Evolutionary conservation across 1,140 invertebrate genomes (phyloP).

Genomic region (Schlechtendalia chinensis): DNA sequence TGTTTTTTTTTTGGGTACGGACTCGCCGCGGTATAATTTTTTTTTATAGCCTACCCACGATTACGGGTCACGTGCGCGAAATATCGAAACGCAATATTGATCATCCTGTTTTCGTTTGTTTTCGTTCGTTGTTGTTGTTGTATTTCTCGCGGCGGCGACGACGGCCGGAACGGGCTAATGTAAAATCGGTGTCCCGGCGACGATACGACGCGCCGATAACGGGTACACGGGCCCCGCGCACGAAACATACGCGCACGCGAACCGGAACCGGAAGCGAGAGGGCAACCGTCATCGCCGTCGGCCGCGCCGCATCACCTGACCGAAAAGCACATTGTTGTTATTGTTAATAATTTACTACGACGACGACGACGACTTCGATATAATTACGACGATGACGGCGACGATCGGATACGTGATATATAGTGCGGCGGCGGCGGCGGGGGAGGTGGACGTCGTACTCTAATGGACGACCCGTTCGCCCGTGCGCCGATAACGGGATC

Average conservation of each 20-base stretch:
- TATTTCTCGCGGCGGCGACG: neutral
- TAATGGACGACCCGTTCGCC: too few relatives aligned
- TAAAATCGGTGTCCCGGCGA: constrained; percentile 47
- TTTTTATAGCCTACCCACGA: too few relatives aligned
- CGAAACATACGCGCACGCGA: constrained; percentile 13
- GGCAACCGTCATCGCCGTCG: neutral
- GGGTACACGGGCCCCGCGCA: neutral
- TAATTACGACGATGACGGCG: neutral
- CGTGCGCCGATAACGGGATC: neutral
- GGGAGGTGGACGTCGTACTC: too few relatives aligned
- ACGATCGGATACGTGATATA: constrained; percentile 31
- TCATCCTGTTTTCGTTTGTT: too few relatives aligned
- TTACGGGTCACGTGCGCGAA: too few relatives aligned
- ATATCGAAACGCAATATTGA: too few relatives aligned
- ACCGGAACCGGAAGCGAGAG: constrained; percentile 48
- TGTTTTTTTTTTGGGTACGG: neutral
- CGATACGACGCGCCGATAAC: neutral
- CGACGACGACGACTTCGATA: neutral
- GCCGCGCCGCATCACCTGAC: constrained; percentile 25
- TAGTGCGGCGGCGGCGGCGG: too few relatives aligned
- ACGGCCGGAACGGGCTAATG: constrained; percentile 42
- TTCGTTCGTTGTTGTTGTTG: neutral
- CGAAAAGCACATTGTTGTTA: constrained; percentile 26
- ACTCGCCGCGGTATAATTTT: too few relatives aligned
- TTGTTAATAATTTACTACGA: neutral